Evolutionary conservation across 2,113 vertebrate species (phyloP), one percentile per base, ranked within the genome.

Genomic region (Tachuris rubrigastra): DNA sequence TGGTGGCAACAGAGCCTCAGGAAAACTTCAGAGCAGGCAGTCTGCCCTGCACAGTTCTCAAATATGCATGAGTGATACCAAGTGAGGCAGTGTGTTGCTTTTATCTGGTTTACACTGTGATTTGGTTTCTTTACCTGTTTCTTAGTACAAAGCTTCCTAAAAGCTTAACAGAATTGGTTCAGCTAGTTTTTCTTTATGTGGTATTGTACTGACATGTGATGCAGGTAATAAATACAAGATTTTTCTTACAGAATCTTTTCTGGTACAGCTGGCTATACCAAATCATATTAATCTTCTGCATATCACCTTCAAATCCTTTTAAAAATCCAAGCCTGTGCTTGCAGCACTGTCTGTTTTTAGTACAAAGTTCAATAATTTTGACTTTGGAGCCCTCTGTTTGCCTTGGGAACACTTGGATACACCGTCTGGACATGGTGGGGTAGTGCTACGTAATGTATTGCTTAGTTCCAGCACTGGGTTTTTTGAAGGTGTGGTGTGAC

Each of bases 1-100:
- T 92, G 82, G 66, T 83, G 78, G 87, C 85, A 95, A 89, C 91
- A 85, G 58, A 94, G 55, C 56, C 52, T 66, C 72, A 74, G 28
- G 90, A 66, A 79, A 35, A n/a, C 35, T 72, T 27, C 7, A 22
- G 52, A 65, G 67, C 35, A 80, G n/a, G 37, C 65, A 67, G 56
- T 52, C 56, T 79, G 55, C 62, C 55, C 60, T 62, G 33, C 65
- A 28, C 28, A 37, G 5, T 65, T 77, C 58, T 49, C 5, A 11
- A 31, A 7, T 46, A 5, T 1, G 1, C 23, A 3, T 59, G 60
- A 63, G 14, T n/a, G 39, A 44, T 33, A 42, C 1, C 4, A 67
- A 62, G 46, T 39, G 25, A 17, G 42, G 58, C 44, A 49, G 62
- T 35, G 50, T 20, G 33, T 89, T 79, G 66, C 11, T 37, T 92